A percentile compares a stretch with the other conserved stretches of the same genome.
Evolutionary conservation across 2,797 vertebrate genomes (phyloP).

Genomic region (Sphenodon punctatus): DNA sequence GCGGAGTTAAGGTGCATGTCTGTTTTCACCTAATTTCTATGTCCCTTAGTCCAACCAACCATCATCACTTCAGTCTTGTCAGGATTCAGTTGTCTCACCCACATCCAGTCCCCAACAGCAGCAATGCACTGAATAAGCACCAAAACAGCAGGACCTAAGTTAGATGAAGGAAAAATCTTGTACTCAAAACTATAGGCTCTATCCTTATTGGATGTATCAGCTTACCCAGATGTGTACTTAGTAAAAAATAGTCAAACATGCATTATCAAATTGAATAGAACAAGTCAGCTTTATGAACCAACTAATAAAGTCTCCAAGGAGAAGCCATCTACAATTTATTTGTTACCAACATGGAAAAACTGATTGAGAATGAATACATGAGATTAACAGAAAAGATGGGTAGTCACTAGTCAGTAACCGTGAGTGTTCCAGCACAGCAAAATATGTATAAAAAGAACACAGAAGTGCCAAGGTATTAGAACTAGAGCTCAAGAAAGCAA

Average conservation of each 20-base stretch:
- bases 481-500: constrained; percentile 43
- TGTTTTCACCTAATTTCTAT: too few species aligned
- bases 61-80: too few species aligned
- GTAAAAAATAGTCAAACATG: too few species aligned
- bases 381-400: constrained; percentile 35
- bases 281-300: background rate
- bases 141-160: too few species aligned
- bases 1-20: too few species aligned
- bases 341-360: constrained; percentile 37
- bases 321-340: background rate
- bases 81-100: too few species aligned
- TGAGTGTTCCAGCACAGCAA: constrained; percentile 31
- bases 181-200: too few species aligned
- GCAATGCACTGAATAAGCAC: too few species aligned
- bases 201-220: too few species aligned
- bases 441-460: constrained; percentile 1
- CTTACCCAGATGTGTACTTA: background rate
- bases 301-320: background rate
- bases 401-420: constrained; percentile 40
- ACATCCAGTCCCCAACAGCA: too few species aligned
- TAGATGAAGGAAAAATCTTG: too few species aligned
- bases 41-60: too few species aligned
- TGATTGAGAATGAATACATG: constrained; percentile 6
- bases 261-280: background rate
- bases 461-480: constrained; percentile 26